Base-by-base conservation (phyloP, 1,140 invertebrate genomes). In the Orussus abietinus region DNA sequence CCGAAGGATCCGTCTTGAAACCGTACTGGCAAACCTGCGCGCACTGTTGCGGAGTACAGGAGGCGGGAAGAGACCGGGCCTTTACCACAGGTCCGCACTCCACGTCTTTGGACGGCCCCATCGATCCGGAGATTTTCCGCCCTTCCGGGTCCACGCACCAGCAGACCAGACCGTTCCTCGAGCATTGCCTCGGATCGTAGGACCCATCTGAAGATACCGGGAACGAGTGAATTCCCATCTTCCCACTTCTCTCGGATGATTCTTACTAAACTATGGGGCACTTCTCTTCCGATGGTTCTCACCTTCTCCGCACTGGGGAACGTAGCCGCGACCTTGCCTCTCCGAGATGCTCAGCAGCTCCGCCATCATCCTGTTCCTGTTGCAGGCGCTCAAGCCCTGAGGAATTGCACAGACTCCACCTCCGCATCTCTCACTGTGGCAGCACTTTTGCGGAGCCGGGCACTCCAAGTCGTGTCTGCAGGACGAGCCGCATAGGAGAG, bases 1-100 rank as follows among this genome's bases (percentile, higher is more conserved):
- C 88, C 49, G 82, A 77, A n/a, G 76, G 74, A 34, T 88, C 86
- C 4, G 78, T 77, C 62, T 84, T 85, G 57, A 87, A 91, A 1
- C 89, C 89, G 57, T 90, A 90, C 58, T 90, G 86, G 55, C 89
- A 92, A 18, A 88, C 78, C 6, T 85, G 83, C 0, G 86, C 83
- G 54, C 88, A 91, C 22, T 76, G 68, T 20, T 75, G 59, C 9
- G 63, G 45, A 7, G 53, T 47, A 12, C 66, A 69, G 7, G 49
- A 58, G 0, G 55, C 21, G 5, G 59, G 41, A 32, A 71, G 53
- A 2, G 66, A 63, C 38, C 69, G 56, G 13, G 56, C 57, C 31
- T 56, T 61, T 10, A 47, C 35, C 29, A 52, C 48, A 22, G 37
- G 36, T 40, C 58, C 57, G 58, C 89, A 92, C 42, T 81, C 71